Percentiles rank a stretch among this genome's conserved stretches.
Conservation (phyloP, 2,888 invertebrate genomes). For the Cosmorhoe ocellata region DNA sequence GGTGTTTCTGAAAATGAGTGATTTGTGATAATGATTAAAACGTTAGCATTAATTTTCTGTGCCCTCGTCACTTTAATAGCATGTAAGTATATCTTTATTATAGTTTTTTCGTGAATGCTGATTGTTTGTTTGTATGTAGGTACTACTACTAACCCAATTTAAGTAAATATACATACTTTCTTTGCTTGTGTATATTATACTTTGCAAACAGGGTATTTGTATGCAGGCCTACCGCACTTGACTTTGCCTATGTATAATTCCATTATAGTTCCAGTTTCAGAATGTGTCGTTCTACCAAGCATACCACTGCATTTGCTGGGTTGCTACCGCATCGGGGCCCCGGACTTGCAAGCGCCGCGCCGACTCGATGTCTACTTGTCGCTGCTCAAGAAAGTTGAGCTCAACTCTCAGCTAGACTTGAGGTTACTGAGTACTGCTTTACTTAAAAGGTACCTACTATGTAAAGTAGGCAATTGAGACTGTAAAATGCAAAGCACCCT, state of each 20-base stretch:
- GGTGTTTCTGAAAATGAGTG: conserved; percentile 37
- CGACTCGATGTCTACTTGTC: conserved; percentile 83
- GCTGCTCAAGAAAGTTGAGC: conserved; percentile 84
- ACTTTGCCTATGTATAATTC: background rate
- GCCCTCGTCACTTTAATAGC: conserved; percentile 28
- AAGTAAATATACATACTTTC: too few relatives aligned
- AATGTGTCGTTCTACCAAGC: conserved; percentile 59
- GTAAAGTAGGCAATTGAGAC: background rate
- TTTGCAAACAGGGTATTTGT: too few relatives aligned
- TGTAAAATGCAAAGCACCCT: background rate
- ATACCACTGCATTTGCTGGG: conserved; percentile 82
- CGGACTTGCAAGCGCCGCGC: conserved; percentile 75
- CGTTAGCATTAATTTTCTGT: conserved; percentile 13
- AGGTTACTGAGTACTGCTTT: conserved; percentile 80
- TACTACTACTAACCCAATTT: too few relatives aligned
- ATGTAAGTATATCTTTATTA: conserved; percentile 59
- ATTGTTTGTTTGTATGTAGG: background rate
- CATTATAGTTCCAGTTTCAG: conserved; percentile 43
- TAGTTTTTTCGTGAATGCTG: background rate
- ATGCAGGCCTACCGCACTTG: too few relatives aligned
- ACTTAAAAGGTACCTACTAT: conserved; percentile 66
- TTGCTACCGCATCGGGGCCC: conserved; percentile 82
- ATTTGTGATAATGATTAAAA: conserved; percentile 43
- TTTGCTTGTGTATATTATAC: too few relatives aligned
- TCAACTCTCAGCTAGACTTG: conserved; percentile 76